Conservation (phyloP, 2,113 vertebrate genomes). For the Fukomys damarensis region DNA sequence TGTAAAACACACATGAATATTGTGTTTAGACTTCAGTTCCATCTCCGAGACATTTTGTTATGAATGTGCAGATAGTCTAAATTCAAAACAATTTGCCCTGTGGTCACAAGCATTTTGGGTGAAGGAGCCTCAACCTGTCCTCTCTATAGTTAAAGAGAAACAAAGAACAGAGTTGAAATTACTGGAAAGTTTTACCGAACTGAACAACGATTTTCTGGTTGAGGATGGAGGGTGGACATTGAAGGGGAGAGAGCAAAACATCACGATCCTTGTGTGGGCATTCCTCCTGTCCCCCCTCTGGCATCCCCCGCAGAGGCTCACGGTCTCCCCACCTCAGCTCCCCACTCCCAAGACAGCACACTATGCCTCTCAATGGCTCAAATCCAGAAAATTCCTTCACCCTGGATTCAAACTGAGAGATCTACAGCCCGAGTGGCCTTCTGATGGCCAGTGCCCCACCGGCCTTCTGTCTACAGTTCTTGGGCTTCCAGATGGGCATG, state of each 20-base stretch:
- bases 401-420: too few relatives aligned
- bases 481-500: neutral
- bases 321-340: neutral
- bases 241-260: neutral
- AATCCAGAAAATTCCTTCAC: neutral
- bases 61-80: neutral
- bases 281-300: neutral
- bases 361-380: neutral
- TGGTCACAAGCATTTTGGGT: neutral
- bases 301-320: neutral
- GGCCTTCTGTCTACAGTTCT: neutral
- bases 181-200: neutral
- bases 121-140: neutral
- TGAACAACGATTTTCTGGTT: neutral
- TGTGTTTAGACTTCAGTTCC: neutral
- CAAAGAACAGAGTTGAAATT: neutral
- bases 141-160: neutral
- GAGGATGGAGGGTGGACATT: neutral
- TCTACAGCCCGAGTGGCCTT: neutral
- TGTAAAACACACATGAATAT: neutral
- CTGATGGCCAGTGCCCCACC: neutral
- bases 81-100: neutral
- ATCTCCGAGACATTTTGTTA: neutral
- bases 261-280: too few relatives aligned
- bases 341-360: accelerated